A percentile compares a stretch with the other conserved stretches of the same genome.
Conservation (phyloP, 2,113 vertebrate species). For the Candoia aspera region DNA sequence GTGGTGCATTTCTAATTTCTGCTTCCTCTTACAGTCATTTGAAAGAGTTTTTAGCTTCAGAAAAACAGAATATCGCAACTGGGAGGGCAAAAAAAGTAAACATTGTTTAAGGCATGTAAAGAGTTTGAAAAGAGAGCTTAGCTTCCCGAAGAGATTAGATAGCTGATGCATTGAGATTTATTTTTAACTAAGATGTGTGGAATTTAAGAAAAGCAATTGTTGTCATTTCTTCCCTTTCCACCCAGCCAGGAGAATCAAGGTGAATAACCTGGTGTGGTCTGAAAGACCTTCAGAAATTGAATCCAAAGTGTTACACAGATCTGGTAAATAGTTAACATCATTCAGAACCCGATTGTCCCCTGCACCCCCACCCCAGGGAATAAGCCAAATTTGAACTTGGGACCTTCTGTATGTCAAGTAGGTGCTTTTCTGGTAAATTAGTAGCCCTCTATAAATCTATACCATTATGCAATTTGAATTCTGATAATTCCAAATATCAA, state of each 20-base stretch:
- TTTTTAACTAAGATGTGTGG: not conserved
- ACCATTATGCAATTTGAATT: not conserved
- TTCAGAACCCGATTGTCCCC: not conserved
- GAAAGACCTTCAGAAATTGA: not conserved
- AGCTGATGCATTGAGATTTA: not conserved
- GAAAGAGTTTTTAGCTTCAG: slow-evolving; percentile 52
- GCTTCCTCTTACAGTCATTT: slow-evolving; percentile 57
- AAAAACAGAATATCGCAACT: slow-evolving; percentile 51
- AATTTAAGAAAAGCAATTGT: not conserved
- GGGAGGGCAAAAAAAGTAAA: not conserved
- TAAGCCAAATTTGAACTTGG: not conserved
- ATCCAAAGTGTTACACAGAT: not conserved
- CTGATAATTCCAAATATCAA: not conserved
- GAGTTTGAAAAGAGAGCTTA: slow-evolving; percentile 51
- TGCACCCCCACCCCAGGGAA: not conserved
- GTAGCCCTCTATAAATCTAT: not conserved
- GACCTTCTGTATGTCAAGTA: not conserved
- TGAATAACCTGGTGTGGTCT: not conserved
- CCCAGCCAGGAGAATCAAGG: not conserved
- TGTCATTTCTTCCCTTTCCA: not conserved
- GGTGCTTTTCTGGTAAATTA: not conserved
- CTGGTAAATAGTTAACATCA: not conserved
- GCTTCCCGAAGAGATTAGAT: slow-evolving; percentile 31
- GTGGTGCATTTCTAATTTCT: slow-evolving; percentile 60
- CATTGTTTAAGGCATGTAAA: slow-evolving; percentile 37